Base-by-base conservation (phyloP, 2,113 vertebrate species). In the Aleadryas rufinucha region DNA sequence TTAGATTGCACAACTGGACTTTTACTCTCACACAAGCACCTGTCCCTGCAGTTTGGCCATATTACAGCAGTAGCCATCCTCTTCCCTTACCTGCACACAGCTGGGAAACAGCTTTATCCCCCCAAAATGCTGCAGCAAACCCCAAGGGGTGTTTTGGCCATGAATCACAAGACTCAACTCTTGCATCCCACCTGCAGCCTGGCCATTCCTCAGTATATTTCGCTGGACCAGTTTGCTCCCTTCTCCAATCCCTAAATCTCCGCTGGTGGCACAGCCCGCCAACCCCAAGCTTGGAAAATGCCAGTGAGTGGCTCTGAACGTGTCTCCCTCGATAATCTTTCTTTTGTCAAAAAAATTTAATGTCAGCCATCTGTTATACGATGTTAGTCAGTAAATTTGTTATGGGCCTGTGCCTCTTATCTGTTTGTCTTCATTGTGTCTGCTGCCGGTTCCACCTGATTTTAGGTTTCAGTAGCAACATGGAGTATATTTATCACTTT, bases 351-450 rank as follows among this genome's bases (percentile, higher is more conserved):
- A 49, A 71, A 77, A 31, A 82, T 61, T 49, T 49, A 66, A 49
- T 9, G 6, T 23, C 59, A 45, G 61, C 81, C 70, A 83, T 93
- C 91, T 6, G 1, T 82, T 76, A 52, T 1, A 39, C 41, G 75
- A 63, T 4, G 4, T 75, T 74, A 80, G 87, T 82, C 24, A 11
- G 79, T 90, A 83, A 76, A 83, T 95, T 90, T 84, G 77, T 96
- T 83, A 89, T 7, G 4, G 78, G 53, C 23, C 74, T 4, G 3
- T 82, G 87, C 26, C 66, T 85, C 76, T 63, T 53, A 13, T 63
- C 82, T 91, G 81, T 93, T 95, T 91, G 60, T 91, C 94, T 94
- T 97, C 89, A 71, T 94, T 74, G 86, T 2, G 6, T 63, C 84
- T 90, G 56, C 91, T 93, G 84, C 89, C 0, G 0, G 78, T 95